phyloP scores from a whole-genome alignment of 2,888 invertebrate genomes.

The Eilema depressum region DNA sequence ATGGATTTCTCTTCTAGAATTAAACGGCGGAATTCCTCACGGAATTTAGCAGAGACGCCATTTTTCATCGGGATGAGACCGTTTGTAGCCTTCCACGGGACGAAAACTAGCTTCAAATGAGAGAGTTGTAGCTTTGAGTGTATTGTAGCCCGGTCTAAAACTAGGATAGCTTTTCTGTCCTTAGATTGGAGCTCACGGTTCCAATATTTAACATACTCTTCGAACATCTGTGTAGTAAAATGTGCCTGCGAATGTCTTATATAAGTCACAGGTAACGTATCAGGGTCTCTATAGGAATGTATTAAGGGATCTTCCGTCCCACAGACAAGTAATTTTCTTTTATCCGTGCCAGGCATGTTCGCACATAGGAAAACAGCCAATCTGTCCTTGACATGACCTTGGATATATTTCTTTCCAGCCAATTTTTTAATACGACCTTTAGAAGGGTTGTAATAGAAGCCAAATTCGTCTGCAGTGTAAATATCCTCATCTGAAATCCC shows the following conservation, averaged over 20 bases:
- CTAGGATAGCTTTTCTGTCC: slow-evolving; percentile 55
- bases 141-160: slow-evolving; percentile 63
- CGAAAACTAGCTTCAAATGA: slow-evolving; percentile 62
- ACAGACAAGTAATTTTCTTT: slow-evolving; percentile 61
- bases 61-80: slow-evolving; percentile 64
- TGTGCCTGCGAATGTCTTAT: slow-evolving; percentile 61
- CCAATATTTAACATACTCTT: slow-evolving; percentile 64
- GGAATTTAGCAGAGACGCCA: slow-evolving; percentile 57
- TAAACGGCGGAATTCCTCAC: slow-evolving; percentile 59
- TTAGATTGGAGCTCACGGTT: slow-evolving; percentile 54
- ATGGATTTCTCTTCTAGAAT: slow-evolving; percentile 59
- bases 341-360: slow-evolving; percentile 62
- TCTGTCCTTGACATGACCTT: slow-evolving; percentile 61
- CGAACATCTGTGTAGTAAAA: slow-evolving; percentile 65
- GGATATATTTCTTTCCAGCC: slow-evolving; percentile 62
- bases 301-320: slow-evolving; percentile 62
- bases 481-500: slow-evolving; percentile 62
- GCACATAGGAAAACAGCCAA: slow-evolving; percentile 63
- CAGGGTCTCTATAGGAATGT: slow-evolving; percentile 57
- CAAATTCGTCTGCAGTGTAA: slow-evolving; percentile 65
- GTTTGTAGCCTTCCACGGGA: slow-evolving; percentile 64
- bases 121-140: slow-evolving; percentile 63
- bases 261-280: slow-evolving; percentile 62
- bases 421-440: slow-evolving; percentile 64
- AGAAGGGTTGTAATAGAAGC: slow-evolving; percentile 63